phyloP scores from a whole-genome alignment of 2,797 vertebrate species.

The Tympanoctomys barrerae region DNA sequence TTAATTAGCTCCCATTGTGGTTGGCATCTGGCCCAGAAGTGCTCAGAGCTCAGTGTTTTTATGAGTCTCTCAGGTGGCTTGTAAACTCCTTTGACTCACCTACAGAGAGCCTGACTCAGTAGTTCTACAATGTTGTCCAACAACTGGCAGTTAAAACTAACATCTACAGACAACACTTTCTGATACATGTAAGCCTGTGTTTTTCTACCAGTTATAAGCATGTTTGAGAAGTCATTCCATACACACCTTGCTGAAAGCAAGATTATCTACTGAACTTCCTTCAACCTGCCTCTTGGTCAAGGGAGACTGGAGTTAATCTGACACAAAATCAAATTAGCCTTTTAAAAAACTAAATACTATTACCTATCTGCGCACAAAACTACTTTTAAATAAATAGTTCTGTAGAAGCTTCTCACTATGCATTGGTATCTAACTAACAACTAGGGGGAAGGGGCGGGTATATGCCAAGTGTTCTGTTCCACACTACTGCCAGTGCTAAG shows the following conservation, averaged over 20 bases:
- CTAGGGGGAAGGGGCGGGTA: neutral
- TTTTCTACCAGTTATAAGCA: neutral
- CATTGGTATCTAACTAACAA: slow-evolving; percentile 34
- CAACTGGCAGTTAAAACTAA: slow-evolving; percentile 4
- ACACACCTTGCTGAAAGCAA: neutral
- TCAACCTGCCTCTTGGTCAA: neutral
- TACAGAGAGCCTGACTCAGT: neutral
- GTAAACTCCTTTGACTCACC: neutral
- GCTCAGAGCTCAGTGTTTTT: neutral
- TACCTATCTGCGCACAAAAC: neutral
- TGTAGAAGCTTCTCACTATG: neutral
- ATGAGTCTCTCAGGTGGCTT: neutral
- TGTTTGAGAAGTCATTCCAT: neutral
- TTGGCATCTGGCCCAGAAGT: neutral
- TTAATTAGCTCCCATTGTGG: neutral
- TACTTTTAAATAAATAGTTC: neutral
- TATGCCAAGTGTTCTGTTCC: neutral
- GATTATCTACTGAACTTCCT: neutral
- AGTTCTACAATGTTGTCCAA: neutral
- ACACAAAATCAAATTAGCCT: neutral
- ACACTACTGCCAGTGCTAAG: neutral
- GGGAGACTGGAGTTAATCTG: neutral
- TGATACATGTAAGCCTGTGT: neutral
- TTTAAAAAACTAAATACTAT: neutral
- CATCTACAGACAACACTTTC: neutral